phyloP scores from a whole-genome alignment of 2,888 invertebrate genomes.

The Phyllotreta striolata region DNA sequence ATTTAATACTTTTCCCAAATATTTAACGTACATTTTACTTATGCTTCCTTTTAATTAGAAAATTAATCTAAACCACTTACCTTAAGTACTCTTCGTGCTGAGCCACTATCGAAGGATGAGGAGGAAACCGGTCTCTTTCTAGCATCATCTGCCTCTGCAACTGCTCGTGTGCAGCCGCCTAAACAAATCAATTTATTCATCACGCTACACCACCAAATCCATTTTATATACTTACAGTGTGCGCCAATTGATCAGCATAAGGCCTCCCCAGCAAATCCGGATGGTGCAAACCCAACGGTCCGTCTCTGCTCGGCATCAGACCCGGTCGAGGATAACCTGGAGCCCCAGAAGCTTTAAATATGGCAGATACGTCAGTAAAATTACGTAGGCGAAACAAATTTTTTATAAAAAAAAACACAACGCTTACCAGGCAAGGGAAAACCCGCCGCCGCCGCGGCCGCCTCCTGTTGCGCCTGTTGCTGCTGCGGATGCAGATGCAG shows the following conservation, averaged over 20 bases:
- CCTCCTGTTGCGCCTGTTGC: slow-evolving; percentile 77
- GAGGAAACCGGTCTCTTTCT: slow-evolving; percentile 79
- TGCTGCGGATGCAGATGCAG: slow-evolving; percentile 83
- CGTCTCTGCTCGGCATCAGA: slow-evolving; percentile 67
- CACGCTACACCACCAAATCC: too few species aligned
- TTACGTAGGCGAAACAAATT: slow-evolving; percentile 3
- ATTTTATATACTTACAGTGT: slow-evolving; percentile 64
- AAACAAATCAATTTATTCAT: slow-evolving; percentile 53
- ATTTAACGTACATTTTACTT: not conserved
- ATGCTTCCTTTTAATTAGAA: not conserved
- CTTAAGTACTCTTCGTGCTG: slow-evolving; percentile 74
- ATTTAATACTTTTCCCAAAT: not conserved
- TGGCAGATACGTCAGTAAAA: slow-evolving; percentile 22
- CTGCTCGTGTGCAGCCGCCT: slow-evolving; percentile 84
- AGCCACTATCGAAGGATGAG: slow-evolving; percentile 70
- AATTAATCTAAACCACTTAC: slow-evolving; percentile 55
- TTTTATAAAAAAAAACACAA: not conserved
- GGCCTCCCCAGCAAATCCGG: slow-evolving; percentile 82
- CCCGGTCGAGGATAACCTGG: slow-evolving; percentile 70
- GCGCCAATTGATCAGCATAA: slow-evolving; percentile 83
- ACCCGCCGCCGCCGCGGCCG: slow-evolving; percentile 60
- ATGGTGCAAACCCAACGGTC: slow-evolving; percentile 74
- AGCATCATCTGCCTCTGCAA: slow-evolving; percentile 83
- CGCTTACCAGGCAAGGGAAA: slow-evolving; percentile 67
- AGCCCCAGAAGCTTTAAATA: slow-evolving; percentile 61